Percentiles rank a stretch among this genome's conserved stretches.
These are phyloP conservation scores for Pararge aegeria DNA, from an alignment of 1,140 invertebrate genomes.

Conservation along the genomic window DNA sequence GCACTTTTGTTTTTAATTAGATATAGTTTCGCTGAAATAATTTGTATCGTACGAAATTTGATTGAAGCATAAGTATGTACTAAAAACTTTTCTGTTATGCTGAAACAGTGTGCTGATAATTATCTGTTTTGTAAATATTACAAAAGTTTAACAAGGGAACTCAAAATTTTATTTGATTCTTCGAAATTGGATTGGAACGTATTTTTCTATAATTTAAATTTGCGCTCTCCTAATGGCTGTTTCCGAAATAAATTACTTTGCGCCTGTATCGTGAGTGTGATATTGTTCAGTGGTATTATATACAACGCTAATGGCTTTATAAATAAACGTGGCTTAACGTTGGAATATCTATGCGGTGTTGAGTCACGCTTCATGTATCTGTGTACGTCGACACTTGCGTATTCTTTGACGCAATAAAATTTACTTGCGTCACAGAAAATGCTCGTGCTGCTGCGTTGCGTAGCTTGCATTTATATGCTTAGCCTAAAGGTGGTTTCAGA, in stretches of 20 bases:
- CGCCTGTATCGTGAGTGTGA: no score
- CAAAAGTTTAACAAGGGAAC: conserved; percentile 27
- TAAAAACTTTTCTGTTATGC: background rate
- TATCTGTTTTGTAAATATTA: conserved; percentile 20
- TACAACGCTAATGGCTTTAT: no score
- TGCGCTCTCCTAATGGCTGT: background rate
- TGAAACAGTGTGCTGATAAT: conserved; percentile 18
- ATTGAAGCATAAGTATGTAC: conserved; percentile 15
- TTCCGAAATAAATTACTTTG: background rate
- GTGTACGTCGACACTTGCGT: no score
- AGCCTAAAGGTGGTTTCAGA: no score
- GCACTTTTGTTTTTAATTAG: conserved; percentile 24
- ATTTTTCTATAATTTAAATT: background rate
- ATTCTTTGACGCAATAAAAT: no score
- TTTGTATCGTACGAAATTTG: conserved; percentile 1
- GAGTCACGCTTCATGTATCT: no score
- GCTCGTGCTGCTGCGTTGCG: no score
- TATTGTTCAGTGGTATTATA: no score
- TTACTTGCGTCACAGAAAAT: no score
- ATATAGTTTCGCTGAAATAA: conserved; percentile 11
- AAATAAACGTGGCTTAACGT: no score
- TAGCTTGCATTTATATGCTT: no score
- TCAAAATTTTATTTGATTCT: conserved; percentile 11
- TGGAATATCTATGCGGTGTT: no score
- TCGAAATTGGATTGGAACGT: background rate